Percentiles rank a stretch among this genome's conserved stretches.
phyloP scores from a whole-genome alignment of 2,888 invertebrate genomes.

The Ichneumoninae sp. region DNA sequence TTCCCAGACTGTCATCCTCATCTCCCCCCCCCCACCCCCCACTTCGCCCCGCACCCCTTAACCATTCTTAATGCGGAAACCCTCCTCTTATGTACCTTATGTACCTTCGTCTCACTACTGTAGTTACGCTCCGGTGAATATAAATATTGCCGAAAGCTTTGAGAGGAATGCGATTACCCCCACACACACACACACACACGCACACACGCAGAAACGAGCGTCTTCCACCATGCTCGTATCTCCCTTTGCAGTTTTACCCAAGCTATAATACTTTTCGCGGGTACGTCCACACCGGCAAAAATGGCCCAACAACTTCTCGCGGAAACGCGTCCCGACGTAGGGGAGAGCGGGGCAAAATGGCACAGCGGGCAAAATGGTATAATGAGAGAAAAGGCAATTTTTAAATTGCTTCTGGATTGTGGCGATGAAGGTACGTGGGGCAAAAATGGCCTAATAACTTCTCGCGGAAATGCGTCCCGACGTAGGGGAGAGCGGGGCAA shows the following conservation, averaged over 20 bases:
- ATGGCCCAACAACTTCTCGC: constrained; percentile 24
- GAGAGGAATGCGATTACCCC: not conserved
- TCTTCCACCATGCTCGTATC: constrained; percentile 4
- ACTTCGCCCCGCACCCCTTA: constrained; percentile 37
- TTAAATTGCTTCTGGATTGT: not conserved
- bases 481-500: not conserved
- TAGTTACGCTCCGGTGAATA: not conserved
- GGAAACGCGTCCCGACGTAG: constrained; percentile 2
- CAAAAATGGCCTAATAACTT: constrained; percentile 16
- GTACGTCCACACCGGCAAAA: not conserved
- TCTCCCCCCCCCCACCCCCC: not conserved
- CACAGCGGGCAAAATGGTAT: no score
- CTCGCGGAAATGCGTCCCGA: not conserved
- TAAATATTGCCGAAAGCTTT: constrained; percentile 30
- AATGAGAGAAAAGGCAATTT: no score
- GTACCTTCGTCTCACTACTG: constrained; percentile 8
- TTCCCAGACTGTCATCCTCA: not conserved
- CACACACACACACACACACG: not conserved
- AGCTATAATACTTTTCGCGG: not conserved
- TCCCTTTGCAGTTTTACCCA: constrained; percentile 5
- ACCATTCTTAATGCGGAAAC: constrained; percentile 16
- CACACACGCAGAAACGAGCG: not conserved
- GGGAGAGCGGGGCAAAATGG: no score
- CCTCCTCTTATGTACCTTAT: not conserved
- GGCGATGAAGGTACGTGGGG: no score